These are phyloP conservation scores for Rhineura floridana DNA, from an alignment of 2,113 vertebrate species.

Conservation along the genomic window DNA sequence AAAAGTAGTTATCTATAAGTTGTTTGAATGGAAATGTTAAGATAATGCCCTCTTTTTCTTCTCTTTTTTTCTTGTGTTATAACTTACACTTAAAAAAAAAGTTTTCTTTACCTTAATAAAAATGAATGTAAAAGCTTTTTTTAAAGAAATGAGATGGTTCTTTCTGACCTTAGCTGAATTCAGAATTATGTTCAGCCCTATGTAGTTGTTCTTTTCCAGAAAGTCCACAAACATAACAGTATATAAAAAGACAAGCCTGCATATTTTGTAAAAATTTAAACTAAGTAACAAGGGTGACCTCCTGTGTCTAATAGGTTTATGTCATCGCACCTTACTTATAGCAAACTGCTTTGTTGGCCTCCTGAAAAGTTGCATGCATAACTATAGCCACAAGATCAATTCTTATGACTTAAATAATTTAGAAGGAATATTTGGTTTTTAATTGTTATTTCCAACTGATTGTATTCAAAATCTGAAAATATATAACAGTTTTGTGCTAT, in stretches of 20 bases:
- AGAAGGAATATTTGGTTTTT: conserved; percentile 32
- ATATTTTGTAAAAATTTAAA: conserved; percentile 63
- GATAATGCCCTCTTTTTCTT: too few relatives aligned
- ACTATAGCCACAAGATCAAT: conserved; percentile 22
- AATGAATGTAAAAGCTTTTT: too few relatives aligned
- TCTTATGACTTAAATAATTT: conserved; percentile 33
- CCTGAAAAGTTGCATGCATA: conserved; percentile 25
- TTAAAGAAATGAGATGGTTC: neutral
- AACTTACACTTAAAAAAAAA: too few relatives aligned
- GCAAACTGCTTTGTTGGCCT: conserved; percentile 38
- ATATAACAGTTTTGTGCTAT: neutral
- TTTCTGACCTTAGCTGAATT: conserved; percentile 35
- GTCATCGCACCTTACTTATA: conserved; percentile 56
- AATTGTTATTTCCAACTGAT: conserved; percentile 32
- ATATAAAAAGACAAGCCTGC: conserved; percentile 33
- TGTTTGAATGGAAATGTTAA: too few relatives aligned
- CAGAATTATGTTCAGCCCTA: conserved; percentile 40
- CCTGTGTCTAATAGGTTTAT: conserved; percentile 79
- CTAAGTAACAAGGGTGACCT: conserved; percentile 82
- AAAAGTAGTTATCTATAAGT: too few relatives aligned
- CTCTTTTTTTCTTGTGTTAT: too few relatives aligned
- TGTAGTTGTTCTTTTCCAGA: conserved; percentile 13
- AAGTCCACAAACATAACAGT: neutral
- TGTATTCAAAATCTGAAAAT: conserved; percentile 22
- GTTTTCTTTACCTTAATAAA: too few relatives aligned